phyloP scores from a whole-genome alignment of 2,888 invertebrate genomes.

The Cylindroiulus punctatus region DNA sequence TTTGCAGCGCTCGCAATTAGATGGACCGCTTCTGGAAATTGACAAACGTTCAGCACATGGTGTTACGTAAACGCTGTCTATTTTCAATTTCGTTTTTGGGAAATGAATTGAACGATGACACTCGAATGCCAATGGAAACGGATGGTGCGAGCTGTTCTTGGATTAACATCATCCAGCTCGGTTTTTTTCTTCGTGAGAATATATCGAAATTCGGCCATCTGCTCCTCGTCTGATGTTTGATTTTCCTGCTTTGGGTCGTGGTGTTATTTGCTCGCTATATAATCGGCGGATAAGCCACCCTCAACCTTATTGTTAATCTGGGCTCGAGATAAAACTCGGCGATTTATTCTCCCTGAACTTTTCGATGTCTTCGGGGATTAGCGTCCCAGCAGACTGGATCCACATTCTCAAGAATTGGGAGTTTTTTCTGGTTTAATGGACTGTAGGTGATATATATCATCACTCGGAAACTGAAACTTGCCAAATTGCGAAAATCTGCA shows the following conservation, averaged over 20 bases:
- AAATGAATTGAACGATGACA: not conserved
- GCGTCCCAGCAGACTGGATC: not conserved
- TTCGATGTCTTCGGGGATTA: not conserved
- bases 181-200: not conserved
- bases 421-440: not conserved
- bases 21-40: not conserved
- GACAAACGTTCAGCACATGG: not conserved
- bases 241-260: not conserved
- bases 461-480: too few species aligned
- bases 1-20: not conserved
- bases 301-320: not conserved
- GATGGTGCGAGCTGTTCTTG: not conserved
- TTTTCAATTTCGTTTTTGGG: not conserved
- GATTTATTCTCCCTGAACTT: not conserved
- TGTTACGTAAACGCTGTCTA: not conserved
- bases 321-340: not conserved
- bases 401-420: not conserved
- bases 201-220: constrained; percentile 8
- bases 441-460: not conserved
- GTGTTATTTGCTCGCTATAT: not conserved
- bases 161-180: not conserved
- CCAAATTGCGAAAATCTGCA: not conserved
- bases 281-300: not conserved
- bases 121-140: not conserved
- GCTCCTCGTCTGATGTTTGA: not conserved